Percentiles rank a stretch among this genome's conserved stretches.
phyloP scores from a whole-genome alignment of 2,113 vertebrate genomes.

The Ciconia maguari region DNA sequence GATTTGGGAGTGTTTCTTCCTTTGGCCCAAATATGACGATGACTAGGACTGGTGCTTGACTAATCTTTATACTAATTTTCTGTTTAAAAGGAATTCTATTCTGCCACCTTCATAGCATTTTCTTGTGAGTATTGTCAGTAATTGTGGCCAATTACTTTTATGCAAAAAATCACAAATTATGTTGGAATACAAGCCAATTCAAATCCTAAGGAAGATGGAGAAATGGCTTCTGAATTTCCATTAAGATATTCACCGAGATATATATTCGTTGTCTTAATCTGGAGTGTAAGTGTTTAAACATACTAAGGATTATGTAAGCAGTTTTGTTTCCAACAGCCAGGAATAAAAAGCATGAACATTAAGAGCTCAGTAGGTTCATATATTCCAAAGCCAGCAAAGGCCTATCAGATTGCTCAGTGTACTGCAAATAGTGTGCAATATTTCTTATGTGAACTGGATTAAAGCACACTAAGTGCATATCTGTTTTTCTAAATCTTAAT shows the following conservation, averaged over 20 bases:
- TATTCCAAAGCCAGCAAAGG: neutral
- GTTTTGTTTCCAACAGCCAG: neutral
- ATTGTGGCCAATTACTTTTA: neutral
- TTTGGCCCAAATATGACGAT: neutral
- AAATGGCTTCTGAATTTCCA: neutral
- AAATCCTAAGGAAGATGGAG: neutral
- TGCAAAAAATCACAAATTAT: neutral
- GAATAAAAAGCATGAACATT: accelerated
- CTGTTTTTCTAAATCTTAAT: neutral
- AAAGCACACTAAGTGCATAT: neutral
- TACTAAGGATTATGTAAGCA: neutral
- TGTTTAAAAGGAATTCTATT: neutral
- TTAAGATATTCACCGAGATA: neutral
- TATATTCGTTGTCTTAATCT: neutral
- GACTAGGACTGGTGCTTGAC: neutral
- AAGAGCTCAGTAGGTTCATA: neutral
- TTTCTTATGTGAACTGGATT: neutral
- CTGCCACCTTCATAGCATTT: neutral
- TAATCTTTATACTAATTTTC: neutral
- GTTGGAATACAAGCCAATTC: neutral
- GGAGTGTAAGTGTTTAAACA: neutral
- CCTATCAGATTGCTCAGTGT: neutral
- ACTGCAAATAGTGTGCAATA: neutral
- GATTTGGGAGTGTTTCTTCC: neutral
- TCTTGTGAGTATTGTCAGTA: neutral